Conservation (phyloP, 2,888 invertebrate genomes). For the Drosophila pegasa region DNA sequence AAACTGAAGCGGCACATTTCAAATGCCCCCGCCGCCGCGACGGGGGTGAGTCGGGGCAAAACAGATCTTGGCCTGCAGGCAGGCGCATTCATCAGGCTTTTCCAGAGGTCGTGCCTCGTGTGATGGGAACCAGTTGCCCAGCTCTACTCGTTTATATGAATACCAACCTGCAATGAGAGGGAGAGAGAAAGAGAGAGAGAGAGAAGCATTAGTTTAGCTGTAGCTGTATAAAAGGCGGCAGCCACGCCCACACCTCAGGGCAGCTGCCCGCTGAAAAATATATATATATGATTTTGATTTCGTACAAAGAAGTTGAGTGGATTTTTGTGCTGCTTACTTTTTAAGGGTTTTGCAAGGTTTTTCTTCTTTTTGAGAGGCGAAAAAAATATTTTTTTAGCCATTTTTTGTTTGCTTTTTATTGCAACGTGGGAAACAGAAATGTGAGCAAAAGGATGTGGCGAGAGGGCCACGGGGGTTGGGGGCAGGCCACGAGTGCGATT, state of each 20-base stretch:
- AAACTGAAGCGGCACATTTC: slow-evolving; percentile 49
- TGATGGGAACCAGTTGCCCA: slow-evolving; percentile 35
- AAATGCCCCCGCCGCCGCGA: slow-evolving; percentile 31
- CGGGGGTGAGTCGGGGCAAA: slow-evolving; percentile 22
- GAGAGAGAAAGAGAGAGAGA: slow-evolving; percentile 41
- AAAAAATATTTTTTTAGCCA: slow-evolving; percentile 25
- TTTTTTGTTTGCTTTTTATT: slow-evolving; percentile 42
- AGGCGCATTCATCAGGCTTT: slow-evolving; percentile 59
- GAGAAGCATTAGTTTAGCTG: slow-evolving; percentile 55
- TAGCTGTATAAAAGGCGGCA: slow-evolving; percentile 58
- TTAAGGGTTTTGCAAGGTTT: slow-evolving; percentile 24
- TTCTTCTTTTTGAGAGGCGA: slow-evolving; percentile 34
- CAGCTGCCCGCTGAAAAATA: slow-evolving; percentile 23
- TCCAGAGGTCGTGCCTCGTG: slow-evolving; percentile 33
- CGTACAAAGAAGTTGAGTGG: slow-evolving; percentile 38
- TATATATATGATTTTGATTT: slow-evolving; percentile 43
- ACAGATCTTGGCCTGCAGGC: slow-evolving; percentile 35
- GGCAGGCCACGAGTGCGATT: slow-evolving; percentile 54
- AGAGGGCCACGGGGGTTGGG: neutral
- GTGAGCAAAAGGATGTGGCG: slow-evolving; percentile 28
- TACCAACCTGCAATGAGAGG: slow-evolving; percentile 65
- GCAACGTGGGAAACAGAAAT: slow-evolving; percentile 66
- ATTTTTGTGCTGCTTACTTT: slow-evolving; percentile 27
- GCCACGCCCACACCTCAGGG: slow-evolving; percentile 48
- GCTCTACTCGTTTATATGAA: slow-evolving; percentile 52